A percentile compares a stretch with the other conserved stretches of the same genome.
These are phyloP conservation scores for Chrysochloris asiatica DNA, from an alignment of 2,113 vertebrate genomes.

Conservation along the genomic window DNA sequence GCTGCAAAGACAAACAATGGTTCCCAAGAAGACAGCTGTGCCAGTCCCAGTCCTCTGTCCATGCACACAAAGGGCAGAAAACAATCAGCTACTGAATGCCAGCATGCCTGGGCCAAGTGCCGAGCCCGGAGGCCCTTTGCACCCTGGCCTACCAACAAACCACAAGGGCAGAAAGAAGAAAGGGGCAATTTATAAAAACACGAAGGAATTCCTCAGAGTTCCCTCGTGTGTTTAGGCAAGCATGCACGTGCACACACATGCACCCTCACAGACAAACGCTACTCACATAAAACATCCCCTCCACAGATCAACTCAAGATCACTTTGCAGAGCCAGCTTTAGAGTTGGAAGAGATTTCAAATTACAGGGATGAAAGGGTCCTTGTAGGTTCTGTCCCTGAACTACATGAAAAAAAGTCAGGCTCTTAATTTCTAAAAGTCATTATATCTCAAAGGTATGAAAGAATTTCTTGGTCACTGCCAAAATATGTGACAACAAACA, in stretches of 20 bases:
- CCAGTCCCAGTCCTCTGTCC: slow-evolving; percentile 43
- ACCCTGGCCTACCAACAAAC: slow-evolving; percentile 66
- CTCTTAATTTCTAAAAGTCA: slow-evolving; percentile 22
- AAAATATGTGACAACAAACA: too few species aligned
- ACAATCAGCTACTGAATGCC: slow-evolving; percentile 78
- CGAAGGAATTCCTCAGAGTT: slow-evolving; percentile 81
- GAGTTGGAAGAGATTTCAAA: neutral
- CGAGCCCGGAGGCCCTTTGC: slow-evolving; percentile 70
- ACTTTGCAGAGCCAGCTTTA: neutral
- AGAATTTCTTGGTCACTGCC: neutral
- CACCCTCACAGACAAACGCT: slow-evolving; percentile 25
- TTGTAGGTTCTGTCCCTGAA: neutral
- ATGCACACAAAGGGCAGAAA: slow-evolving; percentile 26
- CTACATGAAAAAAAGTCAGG: neutral
- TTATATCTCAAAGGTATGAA: neutral
- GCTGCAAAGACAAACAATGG: slow-evolving; percentile 59
- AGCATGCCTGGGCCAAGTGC: slow-evolving; percentile 41
- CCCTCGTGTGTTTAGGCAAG: slow-evolving; percentile 2
- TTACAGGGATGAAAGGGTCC: neutral
- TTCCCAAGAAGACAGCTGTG: slow-evolving; percentile 72
- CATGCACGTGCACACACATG: neutral
- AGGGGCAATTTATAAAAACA: slow-evolving; percentile 68
- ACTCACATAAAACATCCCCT: neutral
- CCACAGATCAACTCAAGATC: neutral
- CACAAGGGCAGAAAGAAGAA: slow-evolving; percentile 66